These are phyloP conservation scores for Entosphenus tridentatus DNA, from an alignment of 2,113 vertebrate species.

Conservation along the genomic window DNA sequence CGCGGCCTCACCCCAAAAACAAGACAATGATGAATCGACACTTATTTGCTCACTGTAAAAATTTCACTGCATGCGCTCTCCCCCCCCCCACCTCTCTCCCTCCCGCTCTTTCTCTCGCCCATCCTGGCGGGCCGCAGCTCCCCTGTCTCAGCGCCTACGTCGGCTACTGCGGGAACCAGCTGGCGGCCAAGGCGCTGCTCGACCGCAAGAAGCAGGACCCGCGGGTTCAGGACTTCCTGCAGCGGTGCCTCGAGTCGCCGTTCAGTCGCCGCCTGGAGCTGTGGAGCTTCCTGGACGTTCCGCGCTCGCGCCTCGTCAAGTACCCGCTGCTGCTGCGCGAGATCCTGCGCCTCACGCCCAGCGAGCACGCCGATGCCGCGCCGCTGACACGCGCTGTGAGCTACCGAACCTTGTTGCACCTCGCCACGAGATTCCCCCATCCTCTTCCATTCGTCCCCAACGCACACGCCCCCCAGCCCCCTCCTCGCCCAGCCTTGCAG, in stretches of 20 bases:
- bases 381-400: conserved; percentile 52
- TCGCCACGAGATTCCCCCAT: background rate
- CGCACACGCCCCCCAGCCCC: background rate
- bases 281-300: conserved; percentile 94
- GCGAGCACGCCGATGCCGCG: conserved; percentile 44
- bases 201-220: conserved; percentile 89
- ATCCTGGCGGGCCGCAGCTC: conserved; percentile 22
- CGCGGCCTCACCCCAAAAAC: too few species aligned
- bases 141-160: conserved; percentile 70
- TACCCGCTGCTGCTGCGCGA: conserved; percentile 74
- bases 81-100: too few species aligned
- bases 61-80: too few species aligned
- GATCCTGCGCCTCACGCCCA: conserved; percentile 62
- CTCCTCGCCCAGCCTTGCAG: background rate
- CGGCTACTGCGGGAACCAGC: conserved; percentile 80
- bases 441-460: background rate
- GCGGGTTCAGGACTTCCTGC: conserved; percentile 81
- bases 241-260: conserved; percentile 81
- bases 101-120: too few species aligned
- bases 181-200: conserved; percentile 79
- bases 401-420: background rate
- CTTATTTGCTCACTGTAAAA: too few species aligned
- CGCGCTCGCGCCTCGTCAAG: conserved; percentile 73
- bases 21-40: too few species aligned
- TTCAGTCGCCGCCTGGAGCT: conserved; percentile 92